Evolutionary conservation across 2,888 invertebrate genomes (phyloP).

Genomic region (Laothoe populi): DNA sequence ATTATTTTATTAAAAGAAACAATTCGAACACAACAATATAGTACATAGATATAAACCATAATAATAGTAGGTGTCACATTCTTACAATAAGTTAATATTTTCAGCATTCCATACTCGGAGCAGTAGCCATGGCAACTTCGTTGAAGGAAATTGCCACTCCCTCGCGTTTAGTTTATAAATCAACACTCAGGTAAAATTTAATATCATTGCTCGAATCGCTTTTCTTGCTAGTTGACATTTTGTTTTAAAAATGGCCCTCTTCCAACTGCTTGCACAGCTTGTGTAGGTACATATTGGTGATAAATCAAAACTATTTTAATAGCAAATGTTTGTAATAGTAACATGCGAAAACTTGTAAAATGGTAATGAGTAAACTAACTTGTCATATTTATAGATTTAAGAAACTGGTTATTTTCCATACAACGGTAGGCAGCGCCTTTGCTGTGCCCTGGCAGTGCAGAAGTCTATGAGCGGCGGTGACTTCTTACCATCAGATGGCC

Average conservation of each 20-base stretch:
- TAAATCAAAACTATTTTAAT: constrained; percentile 29
- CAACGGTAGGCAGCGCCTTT: too few species aligned
- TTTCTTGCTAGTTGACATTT: constrained; percentile 43
- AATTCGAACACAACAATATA: too few species aligned
- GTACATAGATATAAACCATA: too few species aligned
- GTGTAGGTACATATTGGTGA: constrained; percentile 28
- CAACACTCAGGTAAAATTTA: constrained; percentile 72
- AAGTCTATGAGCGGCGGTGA: too few species aligned
- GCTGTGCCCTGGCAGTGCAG: too few species aligned
- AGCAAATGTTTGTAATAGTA: too few species aligned
- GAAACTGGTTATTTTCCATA: too few species aligned
- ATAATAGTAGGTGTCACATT: constrained; percentile 44
- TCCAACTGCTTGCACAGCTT: constrained; percentile 40
- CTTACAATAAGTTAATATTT: constrained; percentile 51
- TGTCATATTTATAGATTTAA: too few species aligned
- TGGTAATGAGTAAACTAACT: too few species aligned
- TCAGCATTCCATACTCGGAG: constrained; percentile 42
- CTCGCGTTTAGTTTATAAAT: constrained; percentile 70
- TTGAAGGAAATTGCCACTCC: constrained; percentile 73
- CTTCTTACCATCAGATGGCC: too few species aligned
- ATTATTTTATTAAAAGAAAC: too few species aligned
- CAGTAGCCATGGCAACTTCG: constrained; percentile 63
- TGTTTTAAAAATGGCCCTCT: constrained; percentile 47
- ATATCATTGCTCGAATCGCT: constrained; percentile 63
- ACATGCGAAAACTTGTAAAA: too few species aligned